Base-by-base conservation (phyloP, 2,888 invertebrate species). In the Drosophila algonquin region DNA sequence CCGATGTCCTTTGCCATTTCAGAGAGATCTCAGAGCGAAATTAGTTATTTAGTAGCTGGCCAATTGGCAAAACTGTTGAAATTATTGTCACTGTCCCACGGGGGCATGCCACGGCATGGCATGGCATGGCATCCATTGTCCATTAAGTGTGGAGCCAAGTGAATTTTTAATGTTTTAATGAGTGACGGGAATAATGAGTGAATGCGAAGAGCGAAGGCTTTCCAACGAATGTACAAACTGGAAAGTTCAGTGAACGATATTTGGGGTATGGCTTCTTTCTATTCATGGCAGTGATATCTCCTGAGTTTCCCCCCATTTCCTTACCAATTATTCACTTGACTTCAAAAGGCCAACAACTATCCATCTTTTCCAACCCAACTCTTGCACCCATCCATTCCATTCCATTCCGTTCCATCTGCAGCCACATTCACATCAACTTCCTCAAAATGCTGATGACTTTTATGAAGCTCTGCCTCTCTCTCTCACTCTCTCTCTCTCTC, bases 41-140 rank as follows among this genome's bases (percentile, higher is more conserved):
- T 83, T 86, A 80, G 78, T 88, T 82, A 77, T 83, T 83, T 77
- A 87, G 82, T 77, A 75, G 75, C 56, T 73, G 60, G 40, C 75
- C 73, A 81, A 75, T 84, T 76, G 59, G 60, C 54, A 35, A 51
- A 40, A 51, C 48, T 73, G 30, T 50, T 61, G 46, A 68, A 80
- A 63, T 72, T 65, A 68, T 73, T 75, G 55, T 32, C 51, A 57
- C 12, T 46, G 12, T 59, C 21, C 74, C 65, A 10, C 8, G 10
- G 32, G 58, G 74, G 10, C 30, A 9, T 3, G 30, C 9, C 35
- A 35, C 3, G 35, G 12, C 10, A 18, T 14, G 74, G 10, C 30
- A 9, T 0, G 30, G 10, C 35, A 35, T 12, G 35, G 12, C 10
- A 18, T 16, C 8, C 63, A 63, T 63, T 63, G 63, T 63, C 44